Conservation (phyloP, 1,140 invertebrate genomes). For the Nautilus pompilius region DNA sequence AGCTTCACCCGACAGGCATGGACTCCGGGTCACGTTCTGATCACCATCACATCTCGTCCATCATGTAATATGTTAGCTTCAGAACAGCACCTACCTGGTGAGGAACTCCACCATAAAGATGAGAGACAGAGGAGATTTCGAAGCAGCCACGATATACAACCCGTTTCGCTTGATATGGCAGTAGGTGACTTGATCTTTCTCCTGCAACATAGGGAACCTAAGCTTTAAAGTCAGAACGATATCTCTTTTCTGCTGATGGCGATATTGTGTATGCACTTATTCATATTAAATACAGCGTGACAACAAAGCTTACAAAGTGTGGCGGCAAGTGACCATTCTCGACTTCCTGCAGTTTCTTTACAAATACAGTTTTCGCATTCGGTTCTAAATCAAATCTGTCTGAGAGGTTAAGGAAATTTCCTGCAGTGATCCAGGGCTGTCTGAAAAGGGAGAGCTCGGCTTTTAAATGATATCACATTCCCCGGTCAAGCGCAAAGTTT, state of each 20-base stretch:
- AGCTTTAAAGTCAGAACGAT: neutral
- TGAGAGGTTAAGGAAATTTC: conserved; percentile 7
- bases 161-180: conserved; percentile 35
- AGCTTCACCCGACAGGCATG: neutral
- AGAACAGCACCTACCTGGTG: conserved; percentile 34
- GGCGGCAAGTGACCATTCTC: conserved; percentile 16
- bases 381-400: conserved; percentile 16
- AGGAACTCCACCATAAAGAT: conserved; percentile 40
- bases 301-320: conserved; percentile 36
- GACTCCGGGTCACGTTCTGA: neutral
- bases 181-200: conserved; percentile 19
- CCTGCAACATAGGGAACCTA: conserved; percentile 18
- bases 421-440: neutral
- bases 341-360: conserved; percentile 14
- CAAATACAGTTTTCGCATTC: conserved; percentile 15
- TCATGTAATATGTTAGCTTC: no score
- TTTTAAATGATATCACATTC: neutral
- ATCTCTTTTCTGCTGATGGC: neutral
- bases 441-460: neutral
- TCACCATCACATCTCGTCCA: neutral
- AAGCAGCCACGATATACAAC: conserved; percentile 36
- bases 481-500: neutral
- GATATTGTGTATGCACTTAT: neutral
- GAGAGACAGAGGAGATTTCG: conserved; percentile 21
- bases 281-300: neutral